A percentile compares a stretch with the other conserved stretches of the same genome.
Evolutionary conservation across 2,797 vertebrate species (phyloP).

Genomic region (Hypotaenidia okinawae): DNA sequence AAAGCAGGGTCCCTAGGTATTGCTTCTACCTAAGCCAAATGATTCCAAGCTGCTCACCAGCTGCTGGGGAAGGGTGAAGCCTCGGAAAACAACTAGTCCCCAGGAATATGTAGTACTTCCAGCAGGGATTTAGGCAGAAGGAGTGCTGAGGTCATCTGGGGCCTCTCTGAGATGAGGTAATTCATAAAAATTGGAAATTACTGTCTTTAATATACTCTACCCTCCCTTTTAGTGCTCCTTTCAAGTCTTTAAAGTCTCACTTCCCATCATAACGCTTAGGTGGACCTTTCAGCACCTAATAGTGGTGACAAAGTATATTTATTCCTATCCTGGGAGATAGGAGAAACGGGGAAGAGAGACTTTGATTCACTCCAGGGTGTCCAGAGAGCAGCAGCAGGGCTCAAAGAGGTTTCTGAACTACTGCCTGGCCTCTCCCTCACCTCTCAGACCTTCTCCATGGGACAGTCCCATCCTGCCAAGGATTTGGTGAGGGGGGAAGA

Average conservation of each 20-base stretch:
- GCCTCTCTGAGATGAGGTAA: background rate
- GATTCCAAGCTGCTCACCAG: rapidly evolving
- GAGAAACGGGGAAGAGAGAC: background rate
- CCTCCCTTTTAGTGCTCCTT: background rate
- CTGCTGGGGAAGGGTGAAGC: background rate
- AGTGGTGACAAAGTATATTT: background rate
- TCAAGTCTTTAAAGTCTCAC: background rate
- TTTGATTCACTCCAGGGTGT: background rate
- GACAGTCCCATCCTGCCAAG: background rate
- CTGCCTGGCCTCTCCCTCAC: background rate
- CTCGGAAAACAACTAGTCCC: background rate
- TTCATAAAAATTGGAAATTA: background rate
- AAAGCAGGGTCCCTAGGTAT: too few relatives aligned
- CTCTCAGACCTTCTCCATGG: background rate
- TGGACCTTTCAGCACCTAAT: background rate
- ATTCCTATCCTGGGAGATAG: background rate
- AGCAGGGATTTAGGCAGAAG: background rate
- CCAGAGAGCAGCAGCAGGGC: rapidly evolving
- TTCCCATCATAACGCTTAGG: background rate
- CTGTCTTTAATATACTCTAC: background rate
- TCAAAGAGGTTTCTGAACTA: background rate
- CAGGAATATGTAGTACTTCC: background rate
- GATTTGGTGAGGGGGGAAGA: background rate
- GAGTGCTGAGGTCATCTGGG: background rate
- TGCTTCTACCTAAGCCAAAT: background rate